These are phyloP conservation scores for Parotocinclus haroldoi DNA, from an alignment of 2,797 vertebrate species.

Conservation along the genomic window DNA sequence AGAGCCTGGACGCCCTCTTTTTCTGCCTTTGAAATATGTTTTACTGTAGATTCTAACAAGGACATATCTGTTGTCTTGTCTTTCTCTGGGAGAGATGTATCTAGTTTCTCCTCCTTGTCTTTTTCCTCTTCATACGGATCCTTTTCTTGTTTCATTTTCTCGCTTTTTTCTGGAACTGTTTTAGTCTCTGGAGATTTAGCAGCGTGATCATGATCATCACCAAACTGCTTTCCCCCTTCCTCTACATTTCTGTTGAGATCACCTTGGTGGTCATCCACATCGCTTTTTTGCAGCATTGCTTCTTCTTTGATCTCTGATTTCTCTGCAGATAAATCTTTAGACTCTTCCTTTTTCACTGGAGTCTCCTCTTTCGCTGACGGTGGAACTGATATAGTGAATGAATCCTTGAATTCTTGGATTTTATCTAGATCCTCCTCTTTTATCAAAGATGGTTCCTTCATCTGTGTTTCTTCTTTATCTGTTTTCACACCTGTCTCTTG, in stretches of 20 bases:
- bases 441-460: constrained; percentile 33
- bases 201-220: constrained; percentile 63
- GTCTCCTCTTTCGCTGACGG: constrained; percentile 41
- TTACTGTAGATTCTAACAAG: constrained; percentile 20
- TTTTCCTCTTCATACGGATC: constrained; percentile 46
- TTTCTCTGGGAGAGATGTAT: constrained; percentile 20
- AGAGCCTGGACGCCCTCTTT: constrained; percentile 20
- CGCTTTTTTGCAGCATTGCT: constrained; percentile 30
- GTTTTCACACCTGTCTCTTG: constrained; percentile 43
- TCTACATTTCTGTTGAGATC: constrained; percentile 61
- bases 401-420: constrained; percentile 41
- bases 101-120: constrained; percentile 37
- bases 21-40: constrained; percentile 11
- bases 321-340: constrained; percentile 39
- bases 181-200: constrained; percentile 63
- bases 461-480: constrained; percentile 48
- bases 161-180: constrained; percentile 40
- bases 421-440: constrained; percentile 49
- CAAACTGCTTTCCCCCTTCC: constrained; percentile 70
- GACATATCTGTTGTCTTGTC: constrained; percentile 18
- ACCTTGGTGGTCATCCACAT: constrained; percentile 48
- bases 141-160: constrained; percentile 47
- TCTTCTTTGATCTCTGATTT: constrained; percentile 14
- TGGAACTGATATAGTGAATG: constrained; percentile 19
- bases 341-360: constrained; percentile 36